Percentiles rank a stretch among this genome's conserved stretches.
Evolutionary conservation across 2,797 vertebrate genomes (phyloP).

Genomic region (Mormyrus proboscirostris): DNA sequence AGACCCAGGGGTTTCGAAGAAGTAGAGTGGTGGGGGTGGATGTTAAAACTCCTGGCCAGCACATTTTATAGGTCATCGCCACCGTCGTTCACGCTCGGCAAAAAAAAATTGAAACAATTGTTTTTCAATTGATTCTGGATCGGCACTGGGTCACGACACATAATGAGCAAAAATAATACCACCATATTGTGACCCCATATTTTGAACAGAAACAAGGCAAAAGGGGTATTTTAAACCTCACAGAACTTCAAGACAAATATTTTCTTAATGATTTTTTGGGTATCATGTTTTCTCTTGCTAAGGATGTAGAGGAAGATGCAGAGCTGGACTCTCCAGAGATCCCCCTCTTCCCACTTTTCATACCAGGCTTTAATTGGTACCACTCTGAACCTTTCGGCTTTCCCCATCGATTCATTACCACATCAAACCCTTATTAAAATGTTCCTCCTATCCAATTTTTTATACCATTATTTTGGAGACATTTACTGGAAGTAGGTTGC

Average conservation of each 20-base stretch:
- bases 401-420: constrained; percentile 23
- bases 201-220: neutral
- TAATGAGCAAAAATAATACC: neutral
- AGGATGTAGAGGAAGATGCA: neutral
- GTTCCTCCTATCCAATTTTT: constrained; percentile 13
- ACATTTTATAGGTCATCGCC: constrained; percentile 22
- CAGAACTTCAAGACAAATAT: neutral
- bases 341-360: constrained; percentile 3
- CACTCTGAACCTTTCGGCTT: constrained; percentile 21
- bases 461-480: neutral
- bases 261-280: neutral
- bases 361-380: constrained; percentile 28
- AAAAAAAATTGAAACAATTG: too few species aligned
- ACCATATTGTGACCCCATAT: neutral
- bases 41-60: neutral
- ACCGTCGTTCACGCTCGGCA: neutral
- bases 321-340: neutral
- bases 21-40: neutral
- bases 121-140: constrained; percentile 16
- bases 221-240: neutral
- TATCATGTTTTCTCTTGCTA: neutral
- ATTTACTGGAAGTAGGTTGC: neutral
- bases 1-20: constrained; percentile 21
- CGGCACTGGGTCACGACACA: neutral
- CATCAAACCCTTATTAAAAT: constrained; percentile 26